These are phyloP conservation scores for Chrysodeixis includens DNA, from an alignment of 2,888 invertebrate genomes.

Conservation along the genomic window DNA sequence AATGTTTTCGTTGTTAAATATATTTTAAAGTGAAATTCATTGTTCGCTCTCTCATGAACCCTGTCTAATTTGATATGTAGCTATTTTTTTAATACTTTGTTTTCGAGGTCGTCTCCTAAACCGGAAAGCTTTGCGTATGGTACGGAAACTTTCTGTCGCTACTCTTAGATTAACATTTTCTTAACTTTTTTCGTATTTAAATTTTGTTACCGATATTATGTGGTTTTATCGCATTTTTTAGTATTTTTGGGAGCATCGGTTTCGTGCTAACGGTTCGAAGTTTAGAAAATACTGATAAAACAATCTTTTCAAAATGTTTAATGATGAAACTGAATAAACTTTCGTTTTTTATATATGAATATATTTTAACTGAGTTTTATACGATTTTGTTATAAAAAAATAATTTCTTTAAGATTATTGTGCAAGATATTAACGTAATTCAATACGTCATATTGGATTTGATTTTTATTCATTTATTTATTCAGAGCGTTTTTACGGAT, in stretches of 20 bases:
- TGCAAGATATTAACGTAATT: not conserved
- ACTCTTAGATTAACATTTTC: constrained; percentile 32
- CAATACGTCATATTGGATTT: not conserved
- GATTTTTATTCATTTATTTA: not conserved
- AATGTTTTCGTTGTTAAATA: constrained; percentile 50
- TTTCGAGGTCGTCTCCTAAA: constrained; percentile 79
- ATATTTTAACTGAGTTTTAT: constrained; percentile 21
- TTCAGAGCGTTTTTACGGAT: not conserved
- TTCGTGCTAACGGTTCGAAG: constrained; percentile 16
- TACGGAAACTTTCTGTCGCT: constrained; percentile 75
- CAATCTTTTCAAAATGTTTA: constrained; percentile 9
- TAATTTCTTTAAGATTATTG: constrained; percentile 5
- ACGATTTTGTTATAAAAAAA: constrained; percentile 2
- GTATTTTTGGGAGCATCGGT: constrained; percentile 14
- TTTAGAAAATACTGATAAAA: constrained; percentile 21
- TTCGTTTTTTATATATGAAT: constrained; percentile 29
- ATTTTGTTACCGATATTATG: constrained; percentile 22
- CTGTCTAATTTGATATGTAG: constrained; percentile 81
- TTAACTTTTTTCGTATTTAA: constrained; percentile 33
- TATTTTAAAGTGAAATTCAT: constrained; percentile 61
- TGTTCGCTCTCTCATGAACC: constrained; percentile 76
- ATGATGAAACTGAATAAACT: constrained; percentile 8
- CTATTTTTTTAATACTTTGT: constrained; percentile 78
- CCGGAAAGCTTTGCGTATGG: constrained; percentile 75
- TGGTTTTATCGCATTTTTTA: not conserved